Conservation (phyloP, 2,797 vertebrate species). For the Chaunax sp. region DNA sequence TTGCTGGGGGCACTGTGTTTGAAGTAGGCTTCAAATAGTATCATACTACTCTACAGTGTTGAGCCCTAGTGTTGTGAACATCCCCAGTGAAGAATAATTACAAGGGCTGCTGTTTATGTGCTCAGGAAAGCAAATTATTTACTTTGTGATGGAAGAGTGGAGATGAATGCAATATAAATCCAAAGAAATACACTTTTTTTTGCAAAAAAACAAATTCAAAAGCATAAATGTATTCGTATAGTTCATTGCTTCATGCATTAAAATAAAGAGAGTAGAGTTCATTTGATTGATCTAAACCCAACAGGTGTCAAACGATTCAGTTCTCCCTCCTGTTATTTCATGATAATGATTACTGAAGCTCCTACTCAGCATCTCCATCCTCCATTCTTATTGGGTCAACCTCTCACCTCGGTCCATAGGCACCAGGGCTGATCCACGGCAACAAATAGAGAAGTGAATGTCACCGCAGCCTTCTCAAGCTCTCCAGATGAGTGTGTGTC, state of each 20-base stretch:
- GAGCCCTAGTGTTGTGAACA: constrained; percentile 61
- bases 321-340: constrained; percentile 38
- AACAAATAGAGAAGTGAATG: constrained; percentile 79
- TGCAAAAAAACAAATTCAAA: not conserved
- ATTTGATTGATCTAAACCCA: constrained; percentile 48
- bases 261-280: not conserved
- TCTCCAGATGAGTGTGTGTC: constrained; percentile 89
- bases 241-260: not conserved
- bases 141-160: constrained; percentile 61
- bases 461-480: constrained; percentile 83
- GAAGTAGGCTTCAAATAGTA: constrained; percentile 85
- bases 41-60: constrained; percentile 72
- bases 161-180: constrained; percentile 38
- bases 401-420: constrained; percentile 77
- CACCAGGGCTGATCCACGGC: constrained; percentile 75
- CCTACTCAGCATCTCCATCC: constrained; percentile 47
- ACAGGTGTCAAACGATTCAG: constrained; percentile 61
- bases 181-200: constrained; percentile 18
- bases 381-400: constrained; percentile 51
- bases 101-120: constrained; percentile 67
- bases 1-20: constrained; percentile 78
- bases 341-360: constrained; percentile 46
- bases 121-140: constrained; percentile 70
- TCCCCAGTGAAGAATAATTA: constrained; percentile 74
- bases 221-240: not conserved